Base-by-base conservation (phyloP, 2,797 vertebrate genomes). In the Thamnophis elegans region DNA sequence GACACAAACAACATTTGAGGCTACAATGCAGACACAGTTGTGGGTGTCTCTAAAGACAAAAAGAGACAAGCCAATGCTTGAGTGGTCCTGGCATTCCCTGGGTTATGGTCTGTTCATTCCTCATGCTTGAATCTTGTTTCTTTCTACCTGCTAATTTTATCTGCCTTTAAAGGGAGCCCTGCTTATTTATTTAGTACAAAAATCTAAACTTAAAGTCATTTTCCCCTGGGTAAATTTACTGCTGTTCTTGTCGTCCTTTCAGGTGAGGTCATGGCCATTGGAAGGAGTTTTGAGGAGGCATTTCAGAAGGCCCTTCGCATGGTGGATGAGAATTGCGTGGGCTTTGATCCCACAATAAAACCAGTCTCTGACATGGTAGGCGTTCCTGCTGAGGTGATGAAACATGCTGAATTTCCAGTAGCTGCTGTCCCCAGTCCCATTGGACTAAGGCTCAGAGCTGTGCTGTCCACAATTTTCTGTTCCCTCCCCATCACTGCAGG, bases 241-340 rank as follows among this genome's bases (percentile, higher is more conserved):
- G 22, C 54, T 68, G 54, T 13, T 51, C 16, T 25, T 65, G 9
- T 28, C 0, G 0, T 1, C 92, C 86, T 0, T 0, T 1, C 96
- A 99, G 99, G 99, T 2, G 99, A 99, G 96, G 99, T 99, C 90
- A 99, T 99, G 99, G 98, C 98, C 51, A 99, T 99, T 0, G 99
- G 99, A 0, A 98, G 99, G 7, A 98, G 97, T 94, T 99, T 99
- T 2, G 99, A 99, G 96, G 99, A 99, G 95, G 99, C 99, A 1
- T 99, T 99, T 97, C 99, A 99, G 97, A 99, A 99, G 96, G 99
- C 99, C 0, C 97, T 99, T 96, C 98, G 99, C 96, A 99, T 99
- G 99, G 99, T 99, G 95, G 99, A 99, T 0, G 99, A 99, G 97
- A 99, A 99, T 97, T 99, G 99, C 0, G 98, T 99, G 2, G 99